Evolutionary conservation across 1,140 invertebrate species (phyloP), one percentile per base, ranked within the genome.

Genomic region (Samia ricini): DNA sequence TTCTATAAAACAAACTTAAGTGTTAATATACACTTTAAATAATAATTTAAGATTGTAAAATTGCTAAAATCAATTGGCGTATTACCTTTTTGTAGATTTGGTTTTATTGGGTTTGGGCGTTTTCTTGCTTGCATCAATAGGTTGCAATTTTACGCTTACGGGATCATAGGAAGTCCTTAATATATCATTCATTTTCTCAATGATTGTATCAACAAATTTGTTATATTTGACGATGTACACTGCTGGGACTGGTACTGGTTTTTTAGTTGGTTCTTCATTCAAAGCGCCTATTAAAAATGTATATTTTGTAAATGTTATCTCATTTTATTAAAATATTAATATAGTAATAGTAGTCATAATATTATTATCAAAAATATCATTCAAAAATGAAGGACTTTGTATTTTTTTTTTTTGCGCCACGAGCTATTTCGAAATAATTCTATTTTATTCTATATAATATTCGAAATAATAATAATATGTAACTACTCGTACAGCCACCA

Each of bases 211-310:
- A 33, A 96, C 94, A 79, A 96, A 96, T 69, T 93, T 93, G 86
- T 97, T 97, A 88, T 96, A 96, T 78, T 95, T 95, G 22, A 93
- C 90, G 23, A 95, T 94, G 83, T 95, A 95, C 24, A 94, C 92
- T 0, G 94, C 92, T 2, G 95, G 93, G 19, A 95, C 92, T n/a
- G 88, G 73, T 12, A 70, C 61, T 54, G 74, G 76, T 51, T 85
- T 86, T 64, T 85, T 88, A n/a, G 68, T 51, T 33, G 83, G 58
- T 50, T 83, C 81, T 0, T 77, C 76, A 42, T 56, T 64, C 54
- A 89, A 56, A 7, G 85, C 77, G 66, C 88, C 87, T 89, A 78
- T 71, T 55, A 60, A 51, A 52, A 56, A 42, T 15, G n/a, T 42
- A 0, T 12, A 62, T 59, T 62, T 48, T 22, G 23, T 8, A 26